Evolutionary conservation across 2,797 vertebrate species (phyloP).

Genomic region (Neosalanx taihuensis): DNA sequence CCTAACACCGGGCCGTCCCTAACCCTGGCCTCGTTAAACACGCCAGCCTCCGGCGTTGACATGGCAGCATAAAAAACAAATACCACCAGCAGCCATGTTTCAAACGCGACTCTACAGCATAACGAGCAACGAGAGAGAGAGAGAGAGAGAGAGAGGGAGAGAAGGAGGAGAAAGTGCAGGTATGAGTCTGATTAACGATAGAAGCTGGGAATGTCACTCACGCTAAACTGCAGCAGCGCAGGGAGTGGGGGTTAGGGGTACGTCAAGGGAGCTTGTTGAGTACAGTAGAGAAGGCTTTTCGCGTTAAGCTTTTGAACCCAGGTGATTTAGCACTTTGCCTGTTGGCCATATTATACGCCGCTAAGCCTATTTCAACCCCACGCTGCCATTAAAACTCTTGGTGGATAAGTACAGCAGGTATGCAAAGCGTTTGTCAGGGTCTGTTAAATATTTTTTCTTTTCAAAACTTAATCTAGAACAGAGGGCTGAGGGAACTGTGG

Average conservation of each 20-base stretch:
- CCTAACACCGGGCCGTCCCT: constrained; percentile 9
- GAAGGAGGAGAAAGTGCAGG: constrained; percentile 5
- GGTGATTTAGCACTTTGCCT: constrained; percentile 37
- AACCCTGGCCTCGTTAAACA: constrained; percentile 24
- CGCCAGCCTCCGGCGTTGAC: constrained; percentile 22
- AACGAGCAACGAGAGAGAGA: background rate
- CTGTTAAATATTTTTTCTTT: constrained; percentile 18
- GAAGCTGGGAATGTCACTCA: constrained; percentile 14
- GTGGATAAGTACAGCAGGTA: constrained; percentile 44
- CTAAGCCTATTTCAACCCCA: constrained; percentile 33
- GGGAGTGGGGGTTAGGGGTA: background rate
- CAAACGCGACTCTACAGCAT: constrained; percentile 4
- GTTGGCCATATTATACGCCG: constrained; percentile 21
- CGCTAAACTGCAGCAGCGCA: background rate
- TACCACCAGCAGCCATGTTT: constrained; percentile 16
- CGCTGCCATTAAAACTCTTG: constrained; percentile 38
- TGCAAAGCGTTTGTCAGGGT: constrained; percentile 35
- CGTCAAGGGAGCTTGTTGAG: constrained; percentile 14
- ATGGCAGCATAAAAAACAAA: constrained; percentile 39
- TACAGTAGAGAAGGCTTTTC: constrained; percentile 18
- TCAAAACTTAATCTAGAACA: constrained; percentile 1
- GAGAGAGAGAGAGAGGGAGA: no score
- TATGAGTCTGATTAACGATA: background rate
- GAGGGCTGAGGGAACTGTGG: background rate
- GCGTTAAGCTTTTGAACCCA: constrained; percentile 28